These are phyloP conservation scores for Hartigia nigra DNA, from an alignment of 2,888 invertebrate genomes.

Conservation along the genomic window DNA sequence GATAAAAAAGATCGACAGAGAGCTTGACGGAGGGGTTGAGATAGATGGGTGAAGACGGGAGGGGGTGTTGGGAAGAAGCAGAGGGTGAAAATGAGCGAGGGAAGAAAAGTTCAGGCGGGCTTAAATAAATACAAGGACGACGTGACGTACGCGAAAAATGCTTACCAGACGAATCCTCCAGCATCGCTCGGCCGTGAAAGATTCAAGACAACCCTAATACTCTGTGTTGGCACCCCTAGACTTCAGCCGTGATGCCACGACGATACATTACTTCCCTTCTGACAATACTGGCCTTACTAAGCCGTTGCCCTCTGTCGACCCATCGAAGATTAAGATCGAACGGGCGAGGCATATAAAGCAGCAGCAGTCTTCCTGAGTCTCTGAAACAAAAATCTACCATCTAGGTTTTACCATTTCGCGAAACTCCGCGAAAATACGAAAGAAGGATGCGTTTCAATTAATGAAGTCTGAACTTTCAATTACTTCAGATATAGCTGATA, in stretches of 20 bases:
- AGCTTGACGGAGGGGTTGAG: background rate
- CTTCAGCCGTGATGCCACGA: background rate
- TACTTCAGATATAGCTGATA: background rate
- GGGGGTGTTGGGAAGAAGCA: too few species aligned
- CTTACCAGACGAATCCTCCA: background rate
- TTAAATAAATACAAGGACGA: background rate
- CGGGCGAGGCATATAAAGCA: background rate
- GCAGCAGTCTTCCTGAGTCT: background rate
- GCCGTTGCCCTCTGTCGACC: background rate
- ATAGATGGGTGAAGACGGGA: background rate
- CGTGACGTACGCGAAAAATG: background rate
- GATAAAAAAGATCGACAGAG: background rate
- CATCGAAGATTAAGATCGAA: background rate
- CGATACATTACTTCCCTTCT: background rate
- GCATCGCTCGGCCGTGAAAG: background rate
- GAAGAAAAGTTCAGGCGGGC: background rate
- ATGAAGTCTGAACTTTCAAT: background rate
- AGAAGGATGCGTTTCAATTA: background rate
- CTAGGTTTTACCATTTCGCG: background rate
- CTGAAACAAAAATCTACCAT: background rate
- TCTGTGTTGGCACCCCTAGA: background rate
- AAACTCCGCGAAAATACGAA: background rate
- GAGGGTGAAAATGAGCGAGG: background rate
- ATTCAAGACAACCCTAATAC: background rate
- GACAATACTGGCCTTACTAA: background rate